A percentile compares a stretch with the other conserved stretches of the same genome.
Conservation (phyloP, 2,113 vertebrate genomes). For the Chlorodrepanis virens region DNA sequence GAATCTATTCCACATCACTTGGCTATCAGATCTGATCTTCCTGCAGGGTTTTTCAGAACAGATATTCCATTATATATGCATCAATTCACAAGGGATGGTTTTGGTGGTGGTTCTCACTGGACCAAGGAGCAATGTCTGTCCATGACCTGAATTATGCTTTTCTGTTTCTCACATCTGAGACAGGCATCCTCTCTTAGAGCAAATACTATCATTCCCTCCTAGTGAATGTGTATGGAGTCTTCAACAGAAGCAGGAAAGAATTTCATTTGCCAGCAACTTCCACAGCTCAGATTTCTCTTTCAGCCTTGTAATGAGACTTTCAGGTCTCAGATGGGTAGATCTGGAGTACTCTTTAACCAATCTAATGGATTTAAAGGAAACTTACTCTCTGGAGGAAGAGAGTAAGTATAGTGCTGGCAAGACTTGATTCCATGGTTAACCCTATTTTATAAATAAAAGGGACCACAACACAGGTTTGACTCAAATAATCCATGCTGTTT, state of each 20-base stretch:
- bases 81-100: not conserved
- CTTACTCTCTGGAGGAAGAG: not conserved
- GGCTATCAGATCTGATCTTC: conserved; percentile 19
- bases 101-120: not conserved
- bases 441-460: not conserved
- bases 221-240: not conserved
- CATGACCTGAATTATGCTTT: not conserved
- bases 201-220: not conserved
- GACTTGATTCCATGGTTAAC: not conserved
- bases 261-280: not conserved
- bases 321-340: not conserved
- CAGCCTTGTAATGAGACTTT: not conserved
- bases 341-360: not conserved
- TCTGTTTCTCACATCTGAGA: not conserved
- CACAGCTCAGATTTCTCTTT: not conserved
- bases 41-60: not conserved
- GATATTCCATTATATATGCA: not conserved
- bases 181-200: not conserved
- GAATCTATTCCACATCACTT: not conserved
- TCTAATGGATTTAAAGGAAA: not conserved
- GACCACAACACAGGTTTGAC: not conserved
- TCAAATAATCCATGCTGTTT: not conserved
- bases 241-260: not conserved
- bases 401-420: not conserved
- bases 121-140: not conserved